A percentile compares a stretch with the other conserved stretches of the same genome.
phyloP scores from a whole-genome alignment of 1,140 invertebrate genomes.

The Phthorimaea operculella region DNA sequence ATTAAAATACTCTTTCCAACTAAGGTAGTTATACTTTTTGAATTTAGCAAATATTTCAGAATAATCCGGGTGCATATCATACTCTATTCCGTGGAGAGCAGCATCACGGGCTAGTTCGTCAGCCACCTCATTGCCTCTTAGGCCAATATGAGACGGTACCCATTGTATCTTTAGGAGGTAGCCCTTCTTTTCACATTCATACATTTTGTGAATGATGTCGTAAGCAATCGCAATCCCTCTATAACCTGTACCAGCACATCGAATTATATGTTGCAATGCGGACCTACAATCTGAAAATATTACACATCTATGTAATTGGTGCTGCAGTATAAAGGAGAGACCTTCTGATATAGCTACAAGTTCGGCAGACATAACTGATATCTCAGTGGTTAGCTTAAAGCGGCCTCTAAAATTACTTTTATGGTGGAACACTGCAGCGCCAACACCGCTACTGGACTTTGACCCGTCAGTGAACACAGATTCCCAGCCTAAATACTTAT shows the following conservation, averaged over 20 bases:
- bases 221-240: conserved; percentile 15
- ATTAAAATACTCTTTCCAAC: conserved; percentile 11
- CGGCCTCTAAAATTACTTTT: too few relatives aligned
- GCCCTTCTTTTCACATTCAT: not conserved
- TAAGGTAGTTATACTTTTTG: not conserved
- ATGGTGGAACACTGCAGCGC: conserved; percentile 4
- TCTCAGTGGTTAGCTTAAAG: conserved; percentile 10
- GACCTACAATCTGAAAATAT: conserved; percentile 10
- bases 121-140: conserved; percentile 16
- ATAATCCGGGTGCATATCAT: not conserved
- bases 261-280: conserved; percentile 12
- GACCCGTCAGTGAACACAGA: conserved; percentile 22
- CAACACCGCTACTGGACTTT: not conserved
- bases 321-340: not conserved
- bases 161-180: conserved; percentile 10
- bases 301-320: not conserved
- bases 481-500: conserved; percentile 17
- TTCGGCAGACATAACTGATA: conserved; percentile 17
- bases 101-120: conserved; percentile 10
- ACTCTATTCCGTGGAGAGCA: not conserved
- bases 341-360: conserved; percentile 19
- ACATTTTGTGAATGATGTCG: conserved; percentile 12
- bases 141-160: conserved; percentile 16
- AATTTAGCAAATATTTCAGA: not conserved
- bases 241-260: conserved; percentile 8